phyloP scores from a whole-genome alignment of 2,797 vertebrate genomes.

The Cynodonichthys magdalenae region DNA sequence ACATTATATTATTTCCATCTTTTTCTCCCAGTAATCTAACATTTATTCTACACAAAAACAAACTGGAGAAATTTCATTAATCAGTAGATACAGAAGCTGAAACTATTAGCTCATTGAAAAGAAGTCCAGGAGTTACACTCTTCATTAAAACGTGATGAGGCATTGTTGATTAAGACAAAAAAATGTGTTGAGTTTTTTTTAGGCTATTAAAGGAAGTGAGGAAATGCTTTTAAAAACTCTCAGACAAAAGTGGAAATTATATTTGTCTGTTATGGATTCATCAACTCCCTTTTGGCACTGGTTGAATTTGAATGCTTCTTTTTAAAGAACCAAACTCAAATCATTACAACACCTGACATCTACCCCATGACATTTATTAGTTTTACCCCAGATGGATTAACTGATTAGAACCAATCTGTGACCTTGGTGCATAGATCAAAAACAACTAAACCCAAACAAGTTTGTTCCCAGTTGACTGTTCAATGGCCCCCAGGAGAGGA shows the following conservation, averaged over 20 bases:
- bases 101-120: too few relatives aligned
- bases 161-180: too few relatives aligned
- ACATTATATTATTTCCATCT: too few relatives aligned
- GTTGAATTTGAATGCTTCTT: neutral
- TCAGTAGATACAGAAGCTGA: too few relatives aligned
- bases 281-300: neutral
- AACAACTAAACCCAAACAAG: conserved; percentile 43
- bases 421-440: conserved; percentile 41
- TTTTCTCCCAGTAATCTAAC: too few relatives aligned
- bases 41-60: too few relatives aligned
- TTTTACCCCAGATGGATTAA: conserved; percentile 25
- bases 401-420: conserved; percentile 27
- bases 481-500: conserved; percentile 36
- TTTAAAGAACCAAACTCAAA: neutral
- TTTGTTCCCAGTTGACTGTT: conserved; percentile 28
- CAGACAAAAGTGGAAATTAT: neutral
- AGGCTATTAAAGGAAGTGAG: neutral
- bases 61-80: too few relatives aligned
- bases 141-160: too few relatives aligned
- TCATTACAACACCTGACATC: conserved; percentile 21
- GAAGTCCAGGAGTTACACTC: neutral
- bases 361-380: conserved; percentile 30
- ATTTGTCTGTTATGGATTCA: neutral
- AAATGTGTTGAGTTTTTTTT: neutral
- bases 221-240: neutral